Percentiles rank a stretch among this genome's conserved stretches.
phyloP scores from a whole-genome alignment of 2,113 vertebrate genomes.

The Hipposideros armiger region DNA sequence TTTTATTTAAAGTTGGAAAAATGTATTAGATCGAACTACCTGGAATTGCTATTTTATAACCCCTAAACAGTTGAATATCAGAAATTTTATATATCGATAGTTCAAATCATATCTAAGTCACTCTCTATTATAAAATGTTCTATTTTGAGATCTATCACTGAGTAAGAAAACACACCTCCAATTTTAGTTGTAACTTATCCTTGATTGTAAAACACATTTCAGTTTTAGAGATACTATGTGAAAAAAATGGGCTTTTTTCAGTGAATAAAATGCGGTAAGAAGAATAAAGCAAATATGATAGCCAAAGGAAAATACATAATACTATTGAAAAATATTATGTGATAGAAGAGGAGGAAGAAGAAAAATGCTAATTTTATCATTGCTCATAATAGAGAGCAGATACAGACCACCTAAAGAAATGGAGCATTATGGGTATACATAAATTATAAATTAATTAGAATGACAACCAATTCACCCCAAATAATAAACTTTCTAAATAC shows the following conservation, averaged over 20 bases:
- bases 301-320: neutral
- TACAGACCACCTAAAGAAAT: neutral
- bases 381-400: neutral
- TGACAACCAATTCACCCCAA: neutral
- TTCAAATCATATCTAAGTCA: neutral
- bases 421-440: neutral
- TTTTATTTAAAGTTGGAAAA: slow-evolving; percentile 54
- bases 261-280: neutral
- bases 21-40: neutral
- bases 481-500: neutral
- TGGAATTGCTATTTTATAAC: neutral
- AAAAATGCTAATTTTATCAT: slow-evolving; percentile 16
- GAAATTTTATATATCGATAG: neutral
- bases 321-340: neutral
- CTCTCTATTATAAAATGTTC: neutral
- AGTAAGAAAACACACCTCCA: neutral
- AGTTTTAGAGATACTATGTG: neutral
- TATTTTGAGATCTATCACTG: slow-evolving; percentile 2
- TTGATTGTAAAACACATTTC: neutral
- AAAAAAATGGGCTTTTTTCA: neutral
- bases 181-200: neutral
- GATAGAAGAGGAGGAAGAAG: slow-evolving; percentile 26
- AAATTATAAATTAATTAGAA: slow-evolving; percentile 1
- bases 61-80: neutral
- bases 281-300: neutral